Base-by-base conservation (phyloP, 2,888 invertebrate genomes). In the Alviniconcha strummeri region DNA sequence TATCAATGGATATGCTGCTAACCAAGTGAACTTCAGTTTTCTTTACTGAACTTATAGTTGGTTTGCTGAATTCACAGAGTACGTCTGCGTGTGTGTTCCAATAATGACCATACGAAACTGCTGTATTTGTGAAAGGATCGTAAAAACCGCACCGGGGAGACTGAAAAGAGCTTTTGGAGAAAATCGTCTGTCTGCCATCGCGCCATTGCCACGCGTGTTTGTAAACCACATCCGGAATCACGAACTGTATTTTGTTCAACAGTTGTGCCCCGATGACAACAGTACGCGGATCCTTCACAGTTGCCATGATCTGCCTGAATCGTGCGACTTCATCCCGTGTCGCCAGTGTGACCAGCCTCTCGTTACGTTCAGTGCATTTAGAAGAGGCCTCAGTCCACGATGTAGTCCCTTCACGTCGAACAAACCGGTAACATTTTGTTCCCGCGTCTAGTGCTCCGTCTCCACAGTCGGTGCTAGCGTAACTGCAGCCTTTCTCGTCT, bases 401-500 rank as follows among this genome's bases (percentile, higher is more conserved):
- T 0, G 64, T 4, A 2, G 4, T 6, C 3, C 36, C 36, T 36
- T 36, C 36, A 36, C 36, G 36, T 36, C 36, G 36, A 36, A 36
- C 36, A 36, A 78, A 9, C 2, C 36, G 36, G 17, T 36, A 52
- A 57, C 78, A 78, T 52, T 78, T 78, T 15, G 6, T 13, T 78
- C 78, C 78, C 5, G 36, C 52, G 5, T 78, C 64, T 60, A 78
- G 36, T 5, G 52, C 78, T 13, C 17, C 78, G 3, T 15, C 36
- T 3, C 78, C 78, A 15, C 78, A 78, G 1, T 36, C 13, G 13
- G 3, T 36, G 64, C 64, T n/a, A 13, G 78, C 60, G 52, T 78
- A 78, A 19, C 4, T 60, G 13, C 78, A 78, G 6, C 64, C 64
- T 52, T 57, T 78, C 19, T 78, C 78, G 52, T 78, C 78, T 78